A percentile compares a stretch with the other conserved stretches of the same genome.
Evolutionary conservation across 2,113 vertebrate species (phyloP).

Genomic region (Anseranas semipalmata): DNA sequence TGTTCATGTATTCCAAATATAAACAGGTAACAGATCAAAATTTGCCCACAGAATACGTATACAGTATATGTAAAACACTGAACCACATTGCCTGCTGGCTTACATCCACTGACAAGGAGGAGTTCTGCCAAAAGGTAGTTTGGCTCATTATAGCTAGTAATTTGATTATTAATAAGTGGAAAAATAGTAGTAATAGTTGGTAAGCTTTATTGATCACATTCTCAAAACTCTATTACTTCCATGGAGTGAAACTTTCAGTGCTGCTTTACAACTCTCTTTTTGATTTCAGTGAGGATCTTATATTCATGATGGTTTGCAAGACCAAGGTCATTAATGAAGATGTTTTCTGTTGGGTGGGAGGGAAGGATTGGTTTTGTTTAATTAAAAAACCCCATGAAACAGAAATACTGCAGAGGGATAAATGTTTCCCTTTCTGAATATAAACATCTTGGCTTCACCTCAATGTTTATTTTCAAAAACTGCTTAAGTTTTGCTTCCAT

Average conservation of each 20-base stretch:
- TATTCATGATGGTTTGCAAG: neutral
- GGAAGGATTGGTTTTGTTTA: conserved; percentile 28
- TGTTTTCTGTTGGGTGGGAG: conserved; percentile 32
- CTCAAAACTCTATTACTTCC: neutral
- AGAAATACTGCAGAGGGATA: conserved; percentile 55
- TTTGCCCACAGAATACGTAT: conserved; percentile 20
- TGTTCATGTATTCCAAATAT: conserved; percentile 37
- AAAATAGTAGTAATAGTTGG: conserved; percentile 54
- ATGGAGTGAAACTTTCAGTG: neutral
- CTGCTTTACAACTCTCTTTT: neutral
- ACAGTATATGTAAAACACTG: conserved; percentile 41
- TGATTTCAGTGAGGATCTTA: neutral
- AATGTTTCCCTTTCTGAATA: conserved; percentile 68
- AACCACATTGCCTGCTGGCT: conserved; percentile 45
- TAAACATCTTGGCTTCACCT: conserved; percentile 77
- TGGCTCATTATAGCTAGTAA: conserved; percentile 61
- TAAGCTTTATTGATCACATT: conserved; percentile 53
- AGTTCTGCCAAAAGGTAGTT: conserved; percentile 67
- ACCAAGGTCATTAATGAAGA: conserved; percentile 36
- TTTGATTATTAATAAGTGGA: conserved; percentile 63
- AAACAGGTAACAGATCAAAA: conserved; percentile 66
- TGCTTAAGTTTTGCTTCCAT: conserved; percentile 71
- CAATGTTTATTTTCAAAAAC: conserved; percentile 75
- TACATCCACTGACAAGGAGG: conserved; percentile 35
- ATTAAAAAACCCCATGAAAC: conserved; percentile 49